Conservation (phyloP, 2,888 invertebrate genomes). For the Caenorhabditis plicata region DNA sequence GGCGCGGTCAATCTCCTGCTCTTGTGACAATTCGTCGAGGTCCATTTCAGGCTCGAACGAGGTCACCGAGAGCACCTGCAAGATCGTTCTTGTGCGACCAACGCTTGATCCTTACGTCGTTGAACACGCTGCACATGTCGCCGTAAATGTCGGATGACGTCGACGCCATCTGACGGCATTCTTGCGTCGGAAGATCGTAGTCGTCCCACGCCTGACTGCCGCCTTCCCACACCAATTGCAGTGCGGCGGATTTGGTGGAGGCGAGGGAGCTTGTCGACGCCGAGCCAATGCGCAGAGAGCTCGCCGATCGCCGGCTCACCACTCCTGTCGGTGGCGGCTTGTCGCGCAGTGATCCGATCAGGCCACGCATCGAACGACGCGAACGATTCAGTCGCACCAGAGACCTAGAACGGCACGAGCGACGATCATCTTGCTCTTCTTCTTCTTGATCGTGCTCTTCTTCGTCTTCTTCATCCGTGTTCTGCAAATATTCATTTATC, state of each 20-base stretch:
- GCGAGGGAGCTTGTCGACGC: not conserved
- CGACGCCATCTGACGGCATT: slow-evolving; percentile 17
- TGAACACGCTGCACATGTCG: slow-evolving; percentile 49
- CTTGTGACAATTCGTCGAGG: too few relatives aligned
- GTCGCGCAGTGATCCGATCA: slow-evolving; percentile 22
- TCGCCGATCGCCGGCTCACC: slow-evolving; percentile 20
- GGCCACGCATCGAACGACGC: slow-evolving; percentile 18
- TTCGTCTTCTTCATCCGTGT: too few relatives aligned
- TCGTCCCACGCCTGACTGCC: slow-evolving; percentile 47
- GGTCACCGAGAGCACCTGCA: slow-evolving; percentile 36
- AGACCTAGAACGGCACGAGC: not conserved
- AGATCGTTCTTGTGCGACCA: not conserved
- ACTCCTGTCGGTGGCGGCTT: slow-evolving; percentile 14
- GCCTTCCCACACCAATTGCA: slow-evolving; percentile 49
- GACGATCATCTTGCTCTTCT: not conserved
- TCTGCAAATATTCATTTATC: too few relatives aligned
- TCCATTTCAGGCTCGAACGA: too few relatives aligned
- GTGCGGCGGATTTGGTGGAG: slow-evolving; percentile 41
- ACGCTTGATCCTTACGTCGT: slow-evolving; percentile 31
- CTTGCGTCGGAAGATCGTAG: slow-evolving; percentile 19
- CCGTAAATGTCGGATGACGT: slow-evolving; percentile 34
- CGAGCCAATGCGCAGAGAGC: slow-evolving; percentile 15
- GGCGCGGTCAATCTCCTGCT: too few relatives aligned
- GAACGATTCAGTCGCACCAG: slow-evolving; percentile 34
- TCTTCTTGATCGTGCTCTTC: too few relatives aligned